Conservation (phyloP, 2,113 vertebrate genomes). For the Perognathus longimembris region DNA sequence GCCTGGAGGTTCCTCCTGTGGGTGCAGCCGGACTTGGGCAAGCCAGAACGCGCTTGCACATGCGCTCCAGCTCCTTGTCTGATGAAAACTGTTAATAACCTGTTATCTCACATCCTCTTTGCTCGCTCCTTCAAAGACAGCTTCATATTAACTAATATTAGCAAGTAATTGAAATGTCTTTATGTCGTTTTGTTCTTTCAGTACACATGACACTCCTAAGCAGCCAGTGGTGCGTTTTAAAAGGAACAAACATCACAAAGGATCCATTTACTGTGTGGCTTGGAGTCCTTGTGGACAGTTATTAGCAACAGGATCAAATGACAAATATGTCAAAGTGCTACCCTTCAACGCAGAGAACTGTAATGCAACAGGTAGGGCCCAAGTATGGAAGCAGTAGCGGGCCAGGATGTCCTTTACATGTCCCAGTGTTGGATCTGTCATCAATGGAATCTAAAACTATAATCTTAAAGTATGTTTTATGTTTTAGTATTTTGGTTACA, state of each 20-base stretch:
- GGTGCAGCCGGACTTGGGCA: conserved; percentile 78
- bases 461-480: background rate
- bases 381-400: conserved; percentile 15
- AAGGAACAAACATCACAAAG: conserved; percentile 99
- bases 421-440: background rate
- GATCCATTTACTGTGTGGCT: conserved; percentile 98
- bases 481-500: conserved; percentile 30
- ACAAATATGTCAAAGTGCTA: conserved; percentile 98
- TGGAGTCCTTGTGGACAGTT: conserved; percentile 98
- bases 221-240: conserved; percentile 95
- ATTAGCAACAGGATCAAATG: conserved; percentile 97
- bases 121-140: conserved; percentile 11
- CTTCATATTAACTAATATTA: conserved; percentile 30
- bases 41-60: conserved; percentile 89
- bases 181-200: conserved; percentile 74
- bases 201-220: conserved; percentile 87
- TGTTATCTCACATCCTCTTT: background rate
- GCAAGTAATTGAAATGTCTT: conserved; percentile 44
- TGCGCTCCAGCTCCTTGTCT: conserved; percentile 93
- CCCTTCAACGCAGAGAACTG: conserved; percentile 97
- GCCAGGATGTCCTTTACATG: background rate
- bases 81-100: conserved; percentile 75
- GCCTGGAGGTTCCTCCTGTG: background rate
- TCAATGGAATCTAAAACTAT: conserved; percentile 17
- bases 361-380: conserved; percentile 94